phyloP scores from a whole-genome alignment of 2,113 vertebrate species.

The Macroglossus sobrinus region DNA sequence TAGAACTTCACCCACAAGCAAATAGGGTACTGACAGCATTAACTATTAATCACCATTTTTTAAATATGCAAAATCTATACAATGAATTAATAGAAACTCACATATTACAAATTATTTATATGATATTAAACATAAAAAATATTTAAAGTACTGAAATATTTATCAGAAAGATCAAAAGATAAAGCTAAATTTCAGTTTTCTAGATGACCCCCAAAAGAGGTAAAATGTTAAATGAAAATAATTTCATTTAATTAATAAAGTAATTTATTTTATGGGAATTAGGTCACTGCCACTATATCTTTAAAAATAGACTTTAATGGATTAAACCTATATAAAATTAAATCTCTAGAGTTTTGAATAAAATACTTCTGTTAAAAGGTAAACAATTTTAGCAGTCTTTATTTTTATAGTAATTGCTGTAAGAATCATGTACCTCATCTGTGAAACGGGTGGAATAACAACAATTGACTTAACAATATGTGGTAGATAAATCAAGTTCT shows the following conservation, averaged over 20 bases:
- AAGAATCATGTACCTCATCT: neutral
- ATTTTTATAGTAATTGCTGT: neutral
- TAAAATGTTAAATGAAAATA: slow-evolving; percentile 24
- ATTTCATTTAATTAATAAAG: no score
- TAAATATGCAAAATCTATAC: slow-evolving; percentile 28
- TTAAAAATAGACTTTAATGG: neutral
- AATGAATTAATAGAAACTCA: neutral
- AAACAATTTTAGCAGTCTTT: neutral
- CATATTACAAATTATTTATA: neutral
- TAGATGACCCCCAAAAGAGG: neutral
- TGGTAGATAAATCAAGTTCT: neutral
- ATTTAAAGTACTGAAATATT: no score
- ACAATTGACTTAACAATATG: neutral
- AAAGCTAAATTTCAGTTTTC: neutral
- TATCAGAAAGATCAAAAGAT: neutral
- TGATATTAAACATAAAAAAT: neutral
- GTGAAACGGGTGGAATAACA: neutral
- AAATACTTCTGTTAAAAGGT: neutral
- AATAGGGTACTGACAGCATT: neutral
- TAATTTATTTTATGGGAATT: slow-evolving; percentile 42
- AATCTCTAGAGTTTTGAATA: neutral
- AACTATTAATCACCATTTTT: slow-evolving; percentile 21
- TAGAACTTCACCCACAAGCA: slow-evolving; percentile 18
- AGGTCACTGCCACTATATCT: neutral
- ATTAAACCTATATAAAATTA: neutral